Conservation (phyloP, 2,888 invertebrate species). For the Agonopterix arenella region DNA sequence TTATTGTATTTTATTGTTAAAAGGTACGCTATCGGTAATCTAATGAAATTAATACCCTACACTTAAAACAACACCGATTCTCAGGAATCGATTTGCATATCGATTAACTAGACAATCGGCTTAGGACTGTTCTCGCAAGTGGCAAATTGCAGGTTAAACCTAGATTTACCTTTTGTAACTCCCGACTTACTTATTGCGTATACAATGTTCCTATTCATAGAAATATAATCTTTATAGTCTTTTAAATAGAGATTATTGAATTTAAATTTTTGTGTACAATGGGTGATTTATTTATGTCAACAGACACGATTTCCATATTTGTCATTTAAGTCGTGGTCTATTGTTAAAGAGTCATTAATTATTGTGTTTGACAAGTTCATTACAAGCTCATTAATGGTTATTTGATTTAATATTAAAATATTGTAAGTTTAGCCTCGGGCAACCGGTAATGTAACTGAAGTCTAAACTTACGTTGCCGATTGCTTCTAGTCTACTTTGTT, state of each 20-base stretch:
- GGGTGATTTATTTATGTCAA: constrained; percentile 1
- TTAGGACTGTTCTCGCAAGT: constrained; percentile 4
- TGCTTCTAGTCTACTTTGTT: too few species aligned
- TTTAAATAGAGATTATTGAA: neutral
- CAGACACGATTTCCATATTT: neutral
- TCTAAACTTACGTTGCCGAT: too few species aligned
- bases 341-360: constrained; percentile 9
- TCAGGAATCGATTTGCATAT: neutral
- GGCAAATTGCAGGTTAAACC: constrained; percentile 8
- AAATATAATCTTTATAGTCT: neutral
- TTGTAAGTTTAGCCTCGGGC: too few species aligned
- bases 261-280: neutral
- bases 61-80: too few species aligned
- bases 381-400: constrained; percentile 8
- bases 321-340: neutral
- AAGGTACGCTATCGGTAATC: too few species aligned
- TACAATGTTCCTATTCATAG: neutral
- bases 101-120: constrained; percentile 7
- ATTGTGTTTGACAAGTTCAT: constrained; percentile 17
- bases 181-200: neutral
- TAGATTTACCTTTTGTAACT: constrained; percentile 6
- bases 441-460: too few species aligned
- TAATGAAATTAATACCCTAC: too few species aligned
- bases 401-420: constrained; percentile 8
- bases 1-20: too few species aligned